Base-by-base conservation (phyloP, 2,797 vertebrate species). In the Miichthys miiuy region DNA sequence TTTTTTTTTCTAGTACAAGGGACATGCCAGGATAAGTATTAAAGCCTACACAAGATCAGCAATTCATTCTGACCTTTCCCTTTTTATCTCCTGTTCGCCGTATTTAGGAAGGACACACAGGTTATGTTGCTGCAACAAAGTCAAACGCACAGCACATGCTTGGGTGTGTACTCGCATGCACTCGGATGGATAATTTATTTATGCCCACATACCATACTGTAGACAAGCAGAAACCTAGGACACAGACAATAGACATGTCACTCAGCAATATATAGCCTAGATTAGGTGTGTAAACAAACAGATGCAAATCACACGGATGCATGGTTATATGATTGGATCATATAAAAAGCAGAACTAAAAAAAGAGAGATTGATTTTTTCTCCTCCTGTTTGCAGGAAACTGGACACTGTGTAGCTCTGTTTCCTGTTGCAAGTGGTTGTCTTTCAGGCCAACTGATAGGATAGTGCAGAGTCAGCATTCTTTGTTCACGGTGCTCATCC, bases 341-440 rank as follows among this genome's bases (percentile, higher is more conserved):
- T 60, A 58, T 65, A 42, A 62, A 77, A 69, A 79, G 23, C 61
- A 70, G 30, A 60, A 68, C 58, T 55, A 60, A 60, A 79, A 76
- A 65, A 70, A 77, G 44, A 77, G 44, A 42, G 80, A 87, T 84
- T 67, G 69, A 69, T 84, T 82, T 78, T 66, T 72, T 9, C 1
- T 48, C 61, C 47, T 81, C 69, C 79, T 83, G 81, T 85, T 78
- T 34, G 75, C 72, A 85, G 83, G 89, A 86, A 92, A 91, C 84
- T 71, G 68, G 91, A 94, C 81, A 87, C 92, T 46, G 25, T 72
- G 80, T 87, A 55, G 79, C 85, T 87, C 75, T 77, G 79, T 91
- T 94, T 95, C 93, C 94, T 94, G 87, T 92, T 91, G 91, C 88
- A 77, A 82, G 87, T 82, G 82, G 68, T 84, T 68, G 79, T 88